Conservation (phyloP, 1,140 invertebrate species). For the Drosophila truncata region DNA sequence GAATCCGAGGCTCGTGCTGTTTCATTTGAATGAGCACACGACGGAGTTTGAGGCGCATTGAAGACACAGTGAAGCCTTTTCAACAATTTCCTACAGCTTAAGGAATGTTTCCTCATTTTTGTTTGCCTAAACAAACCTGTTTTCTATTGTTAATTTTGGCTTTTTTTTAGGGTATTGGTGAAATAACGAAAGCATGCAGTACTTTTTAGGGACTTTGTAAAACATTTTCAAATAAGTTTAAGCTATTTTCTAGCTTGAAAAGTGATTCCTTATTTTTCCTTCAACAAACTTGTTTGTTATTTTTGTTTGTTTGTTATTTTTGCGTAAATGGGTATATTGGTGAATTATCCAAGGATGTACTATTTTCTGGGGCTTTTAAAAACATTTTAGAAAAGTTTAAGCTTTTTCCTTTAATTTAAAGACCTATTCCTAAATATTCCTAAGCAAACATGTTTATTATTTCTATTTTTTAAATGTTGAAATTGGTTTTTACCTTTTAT, state of each 20-base stretch:
- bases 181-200: not conserved
- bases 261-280: not conserved
- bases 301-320: not conserved
- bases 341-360: not conserved
- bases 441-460: not conserved
- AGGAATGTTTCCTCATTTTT: conserved; percentile 8
- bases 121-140: not conserved
- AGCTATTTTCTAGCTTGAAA: not conserved
- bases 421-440: not conserved
- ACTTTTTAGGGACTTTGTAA: not conserved
- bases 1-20: conserved; percentile 69
- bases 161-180: not conserved
- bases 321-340: not conserved
- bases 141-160: not conserved
- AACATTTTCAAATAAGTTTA: not conserved
- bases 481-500: not conserved
- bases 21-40: conserved; percentile 81
- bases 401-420: not conserved
- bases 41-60: conserved; percentile 33
- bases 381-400: too few species aligned
- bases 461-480: not conserved
- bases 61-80: conserved; percentile 22
- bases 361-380: not conserved
- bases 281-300: too few species aligned
- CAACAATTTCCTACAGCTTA: conserved; percentile 8